These are phyloP conservation scores for Blera fallax DNA, from an alignment of 2,888 invertebrate species.

Conservation along the genomic window DNA sequence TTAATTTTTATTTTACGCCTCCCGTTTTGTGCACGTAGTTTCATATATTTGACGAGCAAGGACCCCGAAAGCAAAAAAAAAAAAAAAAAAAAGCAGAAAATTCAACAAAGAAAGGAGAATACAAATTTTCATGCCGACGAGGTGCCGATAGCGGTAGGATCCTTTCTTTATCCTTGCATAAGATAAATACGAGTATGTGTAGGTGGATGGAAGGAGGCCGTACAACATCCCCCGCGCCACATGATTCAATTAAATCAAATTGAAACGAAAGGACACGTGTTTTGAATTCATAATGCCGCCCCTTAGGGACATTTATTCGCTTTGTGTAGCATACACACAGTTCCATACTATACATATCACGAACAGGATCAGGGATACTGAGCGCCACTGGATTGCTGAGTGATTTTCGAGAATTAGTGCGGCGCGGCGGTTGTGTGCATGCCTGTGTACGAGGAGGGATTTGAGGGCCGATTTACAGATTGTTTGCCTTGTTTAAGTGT, in stretches of 20 bases:
- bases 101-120: conserved; percentile 22
- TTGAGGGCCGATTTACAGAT: conserved; percentile 61
- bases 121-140: conserved; percentile 60
- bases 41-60: conserved; percentile 67
- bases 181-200: conserved; percentile 33
- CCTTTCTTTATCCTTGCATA: conserved; percentile 63
- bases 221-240: conserved; percentile 27
- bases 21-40: conserved; percentile 61
- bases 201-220: background rate
- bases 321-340: conserved; percentile 4
- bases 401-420: conserved; percentile 64
- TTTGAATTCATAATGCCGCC: conserved; percentile 76
- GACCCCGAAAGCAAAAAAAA: conserved; percentile 10
- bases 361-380: conserved; percentile 66
- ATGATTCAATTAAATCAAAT: conserved; percentile 82
- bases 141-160: conserved; percentile 69
- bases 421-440: background rate
- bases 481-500: conserved; percentile 71
- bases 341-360: conserved; percentile 50
- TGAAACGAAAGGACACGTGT: conserved; percentile 78
- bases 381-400: conserved; percentile 62
- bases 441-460: background rate
- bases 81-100: background rate
- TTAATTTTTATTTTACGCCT: conserved; percentile 53
- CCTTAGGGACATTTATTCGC: conserved; percentile 63